Conservation (phyloP, 2,888 invertebrate genomes). For the Ceriagrion tenellum region DNA sequence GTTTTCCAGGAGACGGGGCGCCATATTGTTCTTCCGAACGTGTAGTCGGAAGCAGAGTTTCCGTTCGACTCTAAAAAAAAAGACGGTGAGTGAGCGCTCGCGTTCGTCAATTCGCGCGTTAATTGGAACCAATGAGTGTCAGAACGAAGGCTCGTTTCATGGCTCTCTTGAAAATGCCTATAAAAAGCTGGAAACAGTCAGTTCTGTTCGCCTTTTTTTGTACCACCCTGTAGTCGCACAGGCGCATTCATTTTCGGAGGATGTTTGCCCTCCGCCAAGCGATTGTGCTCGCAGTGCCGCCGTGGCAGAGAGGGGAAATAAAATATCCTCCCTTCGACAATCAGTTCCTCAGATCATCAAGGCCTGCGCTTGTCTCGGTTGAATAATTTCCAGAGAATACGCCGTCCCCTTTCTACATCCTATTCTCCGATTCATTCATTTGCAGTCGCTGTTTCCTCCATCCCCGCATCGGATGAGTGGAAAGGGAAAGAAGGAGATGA, state of each 20-base stretch:
- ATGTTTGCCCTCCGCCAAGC: conserved; percentile 9
- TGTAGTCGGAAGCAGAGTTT: background rate
- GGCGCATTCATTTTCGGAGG: conserved; percentile 6
- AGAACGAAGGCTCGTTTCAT: conserved; percentile 33
- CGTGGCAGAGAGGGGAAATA: conserved; percentile 15
- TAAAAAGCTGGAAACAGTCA: conserved; percentile 3
- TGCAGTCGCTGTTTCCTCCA: background rate
- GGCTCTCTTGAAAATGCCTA: background rate
- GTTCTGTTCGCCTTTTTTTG: background rate
- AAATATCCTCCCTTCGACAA: background rate
- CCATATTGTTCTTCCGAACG: background rate
- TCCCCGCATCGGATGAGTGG: background rate
- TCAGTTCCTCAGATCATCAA: conserved; percentile 31
- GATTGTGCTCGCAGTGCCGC: conserved; percentile 19
- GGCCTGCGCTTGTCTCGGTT: conserved; percentile 17
- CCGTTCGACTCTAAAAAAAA: conserved; percentile 8
- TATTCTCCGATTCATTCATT: background rate
- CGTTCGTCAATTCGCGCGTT: conserved; percentile 46
- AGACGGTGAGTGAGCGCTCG: background rate
- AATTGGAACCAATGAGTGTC: conserved; percentile 60
- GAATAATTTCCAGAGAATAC: background rate
- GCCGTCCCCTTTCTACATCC: background rate
- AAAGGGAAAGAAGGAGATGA: background rate
- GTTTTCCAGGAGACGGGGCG: background rate
- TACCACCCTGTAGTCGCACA: background rate